A percentile compares a stretch with the other conserved stretches of the same genome.
Conservation (phyloP, 2,797 vertebrate genomes). For the Buceros bicornis region DNA sequence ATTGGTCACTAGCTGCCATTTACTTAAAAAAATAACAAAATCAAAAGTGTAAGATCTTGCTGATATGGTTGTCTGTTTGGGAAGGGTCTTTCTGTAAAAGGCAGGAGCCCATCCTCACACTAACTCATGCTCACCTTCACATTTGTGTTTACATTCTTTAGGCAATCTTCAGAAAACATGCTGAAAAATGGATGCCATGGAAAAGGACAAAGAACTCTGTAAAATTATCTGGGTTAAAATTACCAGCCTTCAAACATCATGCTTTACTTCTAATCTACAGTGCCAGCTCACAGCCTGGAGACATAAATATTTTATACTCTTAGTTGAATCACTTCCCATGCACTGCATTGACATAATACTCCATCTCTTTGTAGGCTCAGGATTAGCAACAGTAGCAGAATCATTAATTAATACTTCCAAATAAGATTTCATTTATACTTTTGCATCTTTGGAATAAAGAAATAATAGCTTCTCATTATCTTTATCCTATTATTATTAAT, state of each 20-base stretch:
- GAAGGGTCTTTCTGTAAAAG: not conserved
- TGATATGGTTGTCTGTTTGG: not conserved
- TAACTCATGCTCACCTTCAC: slow-evolving; percentile 17
- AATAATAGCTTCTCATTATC: not conserved
- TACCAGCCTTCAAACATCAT: not conserved
- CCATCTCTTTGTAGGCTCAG: not conserved
- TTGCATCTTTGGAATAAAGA: not conserved
- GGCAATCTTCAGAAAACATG: not conserved
- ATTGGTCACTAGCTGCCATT: not conserved
- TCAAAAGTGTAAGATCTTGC: not conserved
- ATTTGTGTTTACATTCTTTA: not conserved
- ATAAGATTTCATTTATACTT: not conserved
- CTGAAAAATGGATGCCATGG: rapidly evolving
- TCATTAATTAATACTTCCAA: slow-evolving; percentile 28
- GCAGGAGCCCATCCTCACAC: not conserved
- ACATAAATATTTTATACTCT: slow-evolving; percentile 25
- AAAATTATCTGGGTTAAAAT: not conserved
- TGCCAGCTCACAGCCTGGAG: not conserved
- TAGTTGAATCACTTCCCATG: not conserved
- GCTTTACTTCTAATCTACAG: not conserved
- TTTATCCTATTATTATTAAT: not conserved
- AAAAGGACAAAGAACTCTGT: not conserved
- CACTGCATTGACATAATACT: not conserved
- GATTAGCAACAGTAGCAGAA: not conserved
- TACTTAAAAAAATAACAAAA: not conserved